Evolutionary conservation across 2,888 invertebrate species (phyloP), one percentile per base, ranked within the genome.

Genomic region (Euzophera pinguis): DNA sequence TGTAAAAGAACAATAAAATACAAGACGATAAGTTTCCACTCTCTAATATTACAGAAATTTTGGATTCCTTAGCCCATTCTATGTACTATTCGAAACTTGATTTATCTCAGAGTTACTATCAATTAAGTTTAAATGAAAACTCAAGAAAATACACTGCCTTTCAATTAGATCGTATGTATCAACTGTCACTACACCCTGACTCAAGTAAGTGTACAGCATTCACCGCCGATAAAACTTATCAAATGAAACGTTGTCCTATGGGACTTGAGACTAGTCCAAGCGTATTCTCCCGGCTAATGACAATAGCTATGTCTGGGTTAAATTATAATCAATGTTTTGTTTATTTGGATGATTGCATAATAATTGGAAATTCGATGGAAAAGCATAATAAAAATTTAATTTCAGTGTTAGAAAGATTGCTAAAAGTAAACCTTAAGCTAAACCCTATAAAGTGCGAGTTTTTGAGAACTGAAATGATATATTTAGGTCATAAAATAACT

Each of bases 1-100:
- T n/a, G n/a, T n/a, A n/a, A n/a, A n/a, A n/a, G n/a, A 50, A 39
- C 45, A 32, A 53, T 29, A 17, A 16, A 12, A 45, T 50, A 7
- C 2, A 1, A 8, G 45, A 53, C 8, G 45, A 50, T 7, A 47
- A 43, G 16, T 43, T 43, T 9, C 43, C 43, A 27, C 12, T 43
- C 7, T 27, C 43, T 3, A 43, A 43, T 9, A 42, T 42, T 5
- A 42, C 17, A 1, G 37, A 37, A 13, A 37, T 37, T 37, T 37
- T 37, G 13, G 39, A 39, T 14, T n/a, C n/a, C n/a, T n/a, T n/a
- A n/a, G 32, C 32, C 7, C 32, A 2, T 32, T 32, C 32, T 22
- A 22, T 37, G 5, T 37, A 42, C 10, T 42, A 10, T 22, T 42
- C 41, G 8, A 16, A 42, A 10, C n/a, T 42, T 2, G 41, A 42